phyloP scores from a whole-genome alignment of 2,888 invertebrate species.

The Cephus runcator region DNA sequence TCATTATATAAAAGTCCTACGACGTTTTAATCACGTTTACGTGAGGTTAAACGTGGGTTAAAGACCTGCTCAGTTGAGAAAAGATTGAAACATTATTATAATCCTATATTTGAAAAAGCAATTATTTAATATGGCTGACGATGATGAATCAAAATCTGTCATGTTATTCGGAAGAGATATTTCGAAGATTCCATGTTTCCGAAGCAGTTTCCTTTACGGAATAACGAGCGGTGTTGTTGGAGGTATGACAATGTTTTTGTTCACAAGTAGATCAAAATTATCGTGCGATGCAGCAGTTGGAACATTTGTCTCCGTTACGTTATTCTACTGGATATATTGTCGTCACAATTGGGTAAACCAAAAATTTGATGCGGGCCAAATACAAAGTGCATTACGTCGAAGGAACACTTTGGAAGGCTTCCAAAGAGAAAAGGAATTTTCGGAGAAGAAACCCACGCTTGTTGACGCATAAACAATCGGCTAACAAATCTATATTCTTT shows the following conservation, averaged over 20 bases:
- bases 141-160: background rate
- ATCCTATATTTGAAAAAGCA: background rate
- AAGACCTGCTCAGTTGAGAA: background rate
- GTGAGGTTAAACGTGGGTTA: background rate
- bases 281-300: slow-evolving; percentile 67
- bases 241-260: slow-evolving; percentile 77
- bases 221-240: slow-evolving; percentile 75
- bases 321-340: background rate
- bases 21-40: background rate
- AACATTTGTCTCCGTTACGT: background rate
- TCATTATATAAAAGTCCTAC: background rate
- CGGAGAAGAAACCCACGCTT: background rate
- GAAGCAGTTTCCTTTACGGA: slow-evolving; percentile 81
- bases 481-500: background rate
- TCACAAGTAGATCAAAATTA: slow-evolving; percentile 75
- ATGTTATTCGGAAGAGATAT: slow-evolving; percentile 78
- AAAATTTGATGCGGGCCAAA: background rate
- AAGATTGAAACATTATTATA: background rate
- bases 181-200: slow-evolving; percentile 82
- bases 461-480: background rate
- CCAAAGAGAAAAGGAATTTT: background rate
- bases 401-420: background rate
- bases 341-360: background rate
- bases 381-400: background rate
- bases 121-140: background rate